Percentiles rank a stretch among this genome's conserved stretches.
Conservation (phyloP, 2,113 vertebrate genomes). For the Cololabis saira region DNA sequence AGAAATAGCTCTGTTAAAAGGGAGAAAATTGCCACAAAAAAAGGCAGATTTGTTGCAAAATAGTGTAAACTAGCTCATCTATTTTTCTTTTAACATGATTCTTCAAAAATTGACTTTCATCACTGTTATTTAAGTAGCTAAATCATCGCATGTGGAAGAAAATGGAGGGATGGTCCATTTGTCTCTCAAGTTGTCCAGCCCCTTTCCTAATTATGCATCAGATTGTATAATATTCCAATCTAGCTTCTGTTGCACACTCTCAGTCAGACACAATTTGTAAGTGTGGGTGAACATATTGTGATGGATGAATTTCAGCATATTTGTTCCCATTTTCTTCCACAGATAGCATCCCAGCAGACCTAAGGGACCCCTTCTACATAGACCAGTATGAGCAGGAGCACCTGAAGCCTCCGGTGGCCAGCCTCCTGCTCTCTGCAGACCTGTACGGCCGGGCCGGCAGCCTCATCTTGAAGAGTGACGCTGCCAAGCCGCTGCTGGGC, state of each 20-base stretch:
- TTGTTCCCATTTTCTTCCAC: slow-evolving; percentile 7
- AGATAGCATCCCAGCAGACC: slow-evolving; percentile 93
- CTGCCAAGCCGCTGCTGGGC: slow-evolving; percentile 90
- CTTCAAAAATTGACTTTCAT: background rate
- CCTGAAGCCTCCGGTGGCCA: slow-evolving; percentile 93
- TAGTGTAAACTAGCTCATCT: background rate
- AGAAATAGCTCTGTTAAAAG: slow-evolving; percentile 24
- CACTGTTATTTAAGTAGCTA: background rate
- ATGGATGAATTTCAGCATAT: background rate
- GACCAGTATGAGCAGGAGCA: slow-evolving; percentile 99
- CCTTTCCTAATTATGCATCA: background rate
- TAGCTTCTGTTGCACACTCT: too few relatives aligned
- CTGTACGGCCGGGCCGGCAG: slow-evolving; percentile 95
- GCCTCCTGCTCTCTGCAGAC: slow-evolving; percentile 93
- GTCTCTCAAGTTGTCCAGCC: too few relatives aligned
- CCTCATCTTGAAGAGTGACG: slow-evolving; percentile 91
- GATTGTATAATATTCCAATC: background rate
- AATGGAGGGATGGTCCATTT: background rate
- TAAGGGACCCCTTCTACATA: slow-evolving; percentile 94
- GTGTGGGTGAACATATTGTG: too few relatives aligned
- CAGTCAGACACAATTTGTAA: too few relatives aligned
- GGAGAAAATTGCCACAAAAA: background rate
- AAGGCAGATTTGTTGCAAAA: slow-evolving; percentile 10
- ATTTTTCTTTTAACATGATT: background rate
- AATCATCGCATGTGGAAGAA: too few relatives aligned